Base-by-base conservation (phyloP, 1,140 invertebrate species). In the Apis laboriosa region DNA sequence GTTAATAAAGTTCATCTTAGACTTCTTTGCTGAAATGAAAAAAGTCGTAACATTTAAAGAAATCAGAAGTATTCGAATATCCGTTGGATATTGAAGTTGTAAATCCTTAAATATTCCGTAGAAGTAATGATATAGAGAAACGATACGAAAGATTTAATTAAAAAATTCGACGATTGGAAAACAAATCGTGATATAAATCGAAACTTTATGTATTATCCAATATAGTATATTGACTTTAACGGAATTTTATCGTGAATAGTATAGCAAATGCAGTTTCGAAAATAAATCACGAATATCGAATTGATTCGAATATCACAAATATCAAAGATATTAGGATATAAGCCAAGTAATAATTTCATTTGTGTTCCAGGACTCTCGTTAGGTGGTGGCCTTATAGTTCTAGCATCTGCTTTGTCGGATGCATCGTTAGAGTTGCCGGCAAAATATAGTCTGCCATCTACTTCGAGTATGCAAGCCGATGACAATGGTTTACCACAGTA, bases 341-440 rank as follows among this genome's bases (percentile, higher is more conserved):
- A 60, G 73, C 74, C 76, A 78, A 83, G 81, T 72, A 78, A 83
- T 83, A 77, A 83, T 78, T 78, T 63, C 75, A 78, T 72, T 78
- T 74, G 43, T 91, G 71, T 95, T 94, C 9, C 95, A 96, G 96
- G 96, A 77, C 93, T 96, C 68, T 95, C 95, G 3, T 91, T 96
- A 53, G 96, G 96, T 11, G 95, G 95, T 64, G 96, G 96, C 34
- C 92, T 96, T 77, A 95, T 96, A 85, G 94, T 96, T 56, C 95
- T 96, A 84, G 96, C 95, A 4, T 96, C 95, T 12, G 95, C 95
- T 28, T 93, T 96, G 66, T 95, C 95, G 19, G 96, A 96, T 83
- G 95, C 95, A 24, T 94, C 95, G 75, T 88, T 95, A 82, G 95
- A 96, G 81, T 80, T 93, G 53, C 92, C 93, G n/a, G 90, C 90